Conservation (phyloP, 2,888 invertebrate species). For the Drosophila maculinotata region DNA sequence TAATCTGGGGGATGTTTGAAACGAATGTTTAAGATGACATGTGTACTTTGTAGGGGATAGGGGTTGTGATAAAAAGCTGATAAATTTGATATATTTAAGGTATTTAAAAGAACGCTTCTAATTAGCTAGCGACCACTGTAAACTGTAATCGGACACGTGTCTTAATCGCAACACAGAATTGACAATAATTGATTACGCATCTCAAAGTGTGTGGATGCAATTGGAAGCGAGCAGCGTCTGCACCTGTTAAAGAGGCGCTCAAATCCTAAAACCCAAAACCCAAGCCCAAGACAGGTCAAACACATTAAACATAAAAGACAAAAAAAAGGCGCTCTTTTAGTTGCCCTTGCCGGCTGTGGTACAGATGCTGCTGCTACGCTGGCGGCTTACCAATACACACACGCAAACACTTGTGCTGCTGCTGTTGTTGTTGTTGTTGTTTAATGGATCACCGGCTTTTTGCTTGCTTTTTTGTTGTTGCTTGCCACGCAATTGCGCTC, state of each 20-base stretch:
- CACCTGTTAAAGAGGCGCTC: conserved; percentile 60
- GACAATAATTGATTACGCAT: conserved; percentile 56
- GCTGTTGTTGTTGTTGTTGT: conserved; percentile 56
- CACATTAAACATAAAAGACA: conserved; percentile 20
- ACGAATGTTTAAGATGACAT: too few species aligned
- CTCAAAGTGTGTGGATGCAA: conserved; percentile 15
- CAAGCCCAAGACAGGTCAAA: conserved; percentile 57
- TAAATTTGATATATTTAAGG: too few species aligned
- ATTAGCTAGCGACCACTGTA: conserved; percentile 3
- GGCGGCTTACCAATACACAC: conserved; percentile 53
- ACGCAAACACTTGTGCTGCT: conserved; percentile 32
- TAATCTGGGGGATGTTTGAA: too few species aligned
- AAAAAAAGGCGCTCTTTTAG: conserved; percentile 70
- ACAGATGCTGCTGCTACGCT: conserved; percentile 75
- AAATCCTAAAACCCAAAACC: conserved; percentile 41
- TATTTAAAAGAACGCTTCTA: background rate
- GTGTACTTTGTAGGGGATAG: too few species aligned
- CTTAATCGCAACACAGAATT: conserved; percentile 15
- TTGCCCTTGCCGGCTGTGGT: conserved; percentile 63
- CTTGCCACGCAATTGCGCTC: conserved; percentile 54
- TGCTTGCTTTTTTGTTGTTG: conserved; percentile 69
- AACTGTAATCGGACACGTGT: conserved; percentile 54
- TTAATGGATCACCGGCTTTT: conserved; percentile 78
- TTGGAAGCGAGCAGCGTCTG: conserved; percentile 25
- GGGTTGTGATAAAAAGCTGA: too few species aligned